Evolutionary conservation across 2,797 vertebrate genomes (phyloP), one percentile per base, ranked within the genome.

Genomic region (Pangasius macronema): DNA sequence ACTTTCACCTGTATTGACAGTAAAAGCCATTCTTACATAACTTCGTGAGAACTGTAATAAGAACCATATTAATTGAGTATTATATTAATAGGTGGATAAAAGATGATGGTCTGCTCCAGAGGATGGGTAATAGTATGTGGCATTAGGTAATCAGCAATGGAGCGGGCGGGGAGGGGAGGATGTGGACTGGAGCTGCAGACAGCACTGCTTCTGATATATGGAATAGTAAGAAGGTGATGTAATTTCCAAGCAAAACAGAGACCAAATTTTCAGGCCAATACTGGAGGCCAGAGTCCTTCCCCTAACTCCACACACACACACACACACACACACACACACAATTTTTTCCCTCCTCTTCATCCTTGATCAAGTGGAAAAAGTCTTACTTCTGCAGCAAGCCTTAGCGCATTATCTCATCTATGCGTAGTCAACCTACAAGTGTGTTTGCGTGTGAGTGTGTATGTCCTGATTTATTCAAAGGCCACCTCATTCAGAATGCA

Each of bases 141-240:
- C 83, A 77, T 87, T 91, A 89, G 91, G 91, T 89, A 92, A 90
- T 92, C 87, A 89, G 61, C 92, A 92, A 93, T 85, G 93, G 90
- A 92, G 89, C 89, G 90, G 90, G 88, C 72, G 90, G 92, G 92
- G 88, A 85, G 89, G 90, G 75, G 87, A 88, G 91, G 90, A 89
- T 73, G 87, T 91, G 89, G 90, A 91, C 86, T 88, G 72, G 85
- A 59, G 67, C 90, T 92, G 91, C 94, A 93, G 93, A 95, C 91
- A 93, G 93, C 92, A 88, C 90, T 88, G 88, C 92, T 93, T 94
- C 92, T 94, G 94, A 95, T 95, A 92, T 93, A 93, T 93, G 91
- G 93, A 94, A 95, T 93, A 94, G 93, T 93, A 94, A 93, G 91
- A 94, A 91, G 90, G 92, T 96, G 94, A 96, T 95, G 95, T 96